Conservation (phyloP, 2,113 vertebrate genomes). For the Pan troglodytes region NHGRI_mPanTro3-v2.1_pri NC_072415.2:88062501-88063000, state of each 20-base stretch:
- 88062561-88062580: neutral
- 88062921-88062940: neutral
- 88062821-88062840: neutral
- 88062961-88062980: too few relatives aligned
- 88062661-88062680: too few relatives aligned
- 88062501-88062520: neutral
- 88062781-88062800: neutral
- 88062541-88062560: neutral
- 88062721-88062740: neutral
- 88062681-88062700: neutral
- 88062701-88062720: neutral
- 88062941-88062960: neutral
- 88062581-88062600: neutral
- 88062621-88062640: neutral
- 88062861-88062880: neutral
- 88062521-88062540: neutral
- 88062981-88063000: neutral
- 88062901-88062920: neutral
- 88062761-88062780: neutral
- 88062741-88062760: too few relatives aligned
- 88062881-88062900: neutral
- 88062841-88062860: neutral
- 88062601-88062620: neutral
- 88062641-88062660: neutral
- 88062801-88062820: neutral